Conservation (phyloP, 1,140 invertebrate species). For the Proctacanthus coquilletti region DNA sequence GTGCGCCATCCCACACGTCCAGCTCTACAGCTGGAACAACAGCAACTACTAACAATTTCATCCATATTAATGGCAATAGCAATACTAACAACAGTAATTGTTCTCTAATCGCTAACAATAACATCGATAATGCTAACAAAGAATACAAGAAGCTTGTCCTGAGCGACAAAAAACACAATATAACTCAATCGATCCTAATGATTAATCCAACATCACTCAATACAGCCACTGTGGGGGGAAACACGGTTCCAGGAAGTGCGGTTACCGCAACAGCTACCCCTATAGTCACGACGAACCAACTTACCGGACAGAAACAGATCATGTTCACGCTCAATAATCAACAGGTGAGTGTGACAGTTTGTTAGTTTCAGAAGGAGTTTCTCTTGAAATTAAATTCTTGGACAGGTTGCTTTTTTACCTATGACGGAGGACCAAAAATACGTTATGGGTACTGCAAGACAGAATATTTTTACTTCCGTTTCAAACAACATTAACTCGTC, state of each 20-base stretch:
- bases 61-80: background rate
- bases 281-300: background rate
- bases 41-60: no score
- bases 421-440: no score
- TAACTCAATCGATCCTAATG: conserved; percentile 7
- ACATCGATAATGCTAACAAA: no score
- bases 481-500: no score
- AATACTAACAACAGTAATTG: conserved; percentile 1
- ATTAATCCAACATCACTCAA: conserved; percentile 5
- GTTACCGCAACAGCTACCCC: conserved; percentile 1
- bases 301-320: conserved; percentile 4
- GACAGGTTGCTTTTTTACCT: conserved; percentile 3
- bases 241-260: background rate
- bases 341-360: conserved; percentile 1
- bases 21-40: no score
- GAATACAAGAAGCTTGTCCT: background rate
- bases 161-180: no score
- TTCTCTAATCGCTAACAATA: conserved; percentile 2
- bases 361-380: no score
- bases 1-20: no score
- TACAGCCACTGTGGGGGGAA: background rate
- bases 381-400: no score
- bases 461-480: no score
- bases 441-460: no score
- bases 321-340: conserved; percentile 5